Conservation (phyloP, 2,888 invertebrate species). For the Tetramorium bicarinatum region DNA sequence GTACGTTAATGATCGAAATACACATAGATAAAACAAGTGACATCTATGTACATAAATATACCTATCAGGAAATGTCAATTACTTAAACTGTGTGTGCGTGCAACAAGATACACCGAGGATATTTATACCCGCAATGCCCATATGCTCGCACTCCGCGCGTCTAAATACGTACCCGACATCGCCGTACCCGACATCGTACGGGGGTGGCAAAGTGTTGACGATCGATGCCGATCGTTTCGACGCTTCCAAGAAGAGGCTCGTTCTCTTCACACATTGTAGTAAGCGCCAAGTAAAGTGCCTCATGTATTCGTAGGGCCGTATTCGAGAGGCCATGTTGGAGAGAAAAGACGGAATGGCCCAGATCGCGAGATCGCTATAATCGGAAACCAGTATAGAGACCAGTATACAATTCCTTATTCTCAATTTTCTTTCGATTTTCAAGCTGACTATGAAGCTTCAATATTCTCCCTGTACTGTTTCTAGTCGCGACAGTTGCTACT, state of each 20-base stretch:
- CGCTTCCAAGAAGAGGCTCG: slow-evolving; percentile 66
- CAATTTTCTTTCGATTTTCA: slow-evolving; percentile 64
- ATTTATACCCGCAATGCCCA: slow-evolving; percentile 47
- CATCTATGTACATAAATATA: slow-evolving; percentile 32
- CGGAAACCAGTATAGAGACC: slow-evolving; percentile 72
- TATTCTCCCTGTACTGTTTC: not conserved
- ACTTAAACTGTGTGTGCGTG: slow-evolving; percentile 37
- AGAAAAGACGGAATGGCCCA: slow-evolving; percentile 78
- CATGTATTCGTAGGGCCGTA: slow-evolving; percentile 35
- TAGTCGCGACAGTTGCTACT: not conserved
- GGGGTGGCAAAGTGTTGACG: slow-evolving; percentile 48
- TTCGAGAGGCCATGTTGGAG: slow-evolving; percentile 15
- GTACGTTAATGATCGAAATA: slow-evolving; percentile 16
- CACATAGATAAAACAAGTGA: slow-evolving; percentile 28
- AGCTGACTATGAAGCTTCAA: slow-evolving; percentile 56
- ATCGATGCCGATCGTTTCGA: slow-evolving; percentile 45
- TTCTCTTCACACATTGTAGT: slow-evolving; percentile 65
- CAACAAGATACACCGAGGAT: slow-evolving; percentile 52
- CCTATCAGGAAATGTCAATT: slow-evolving; percentile 53
- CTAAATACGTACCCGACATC: slow-evolving; percentile 37
- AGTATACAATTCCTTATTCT: slow-evolving; percentile 70
- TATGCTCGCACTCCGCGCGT: slow-evolving; percentile 26
- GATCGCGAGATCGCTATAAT: slow-evolving; percentile 81
- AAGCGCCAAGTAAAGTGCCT: slow-evolving; percentile 56
- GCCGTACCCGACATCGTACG: slow-evolving; percentile 13